These are phyloP conservation scores for Rhamnusium bicolor DNA, from an alignment of 2,888 invertebrate species.

Conservation along the genomic window DNA sequence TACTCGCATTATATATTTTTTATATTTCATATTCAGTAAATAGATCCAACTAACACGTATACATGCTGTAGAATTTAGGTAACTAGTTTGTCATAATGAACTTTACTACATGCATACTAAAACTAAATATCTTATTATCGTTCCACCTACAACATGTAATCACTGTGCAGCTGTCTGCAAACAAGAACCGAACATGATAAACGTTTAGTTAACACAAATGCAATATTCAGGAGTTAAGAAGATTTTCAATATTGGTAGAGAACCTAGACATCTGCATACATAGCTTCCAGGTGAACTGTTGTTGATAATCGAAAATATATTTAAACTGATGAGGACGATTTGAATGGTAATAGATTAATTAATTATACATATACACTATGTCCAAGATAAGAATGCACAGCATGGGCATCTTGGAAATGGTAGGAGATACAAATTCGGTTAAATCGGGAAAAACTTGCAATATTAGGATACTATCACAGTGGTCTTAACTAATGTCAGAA, in stretches of 20 bases:
- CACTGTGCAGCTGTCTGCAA: background rate
- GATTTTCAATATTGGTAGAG: background rate
- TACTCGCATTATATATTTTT: too few relatives aligned
- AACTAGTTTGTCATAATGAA: background rate
- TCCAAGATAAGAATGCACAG: too few relatives aligned
- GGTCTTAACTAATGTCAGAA: too few relatives aligned
- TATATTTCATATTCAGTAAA: too few relatives aligned
- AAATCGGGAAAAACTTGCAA: too few relatives aligned
- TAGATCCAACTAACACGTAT: too few relatives aligned
- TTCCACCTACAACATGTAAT: background rate
- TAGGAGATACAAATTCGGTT: too few relatives aligned
- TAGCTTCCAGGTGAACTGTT: background rate
- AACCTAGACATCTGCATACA: background rate
- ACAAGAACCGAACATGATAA: background rate
- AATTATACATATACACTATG: too few relatives aligned
- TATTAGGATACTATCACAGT: too few relatives aligned
- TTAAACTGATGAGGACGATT: background rate
- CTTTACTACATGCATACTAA: background rate
- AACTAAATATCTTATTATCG: background rate
- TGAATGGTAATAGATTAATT: too few relatives aligned
- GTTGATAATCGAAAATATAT: background rate
- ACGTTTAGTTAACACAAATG: background rate
- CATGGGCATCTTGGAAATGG: too few relatives aligned
- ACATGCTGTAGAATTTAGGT: too few relatives aligned
- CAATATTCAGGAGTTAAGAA: background rate